A percentile compares a stretch with the other conserved stretches of the same genome.
Evolutionary conservation across 2,113 vertebrate genomes (phyloP).

Genomic region (Gnathonemus longibarbis): DNA sequence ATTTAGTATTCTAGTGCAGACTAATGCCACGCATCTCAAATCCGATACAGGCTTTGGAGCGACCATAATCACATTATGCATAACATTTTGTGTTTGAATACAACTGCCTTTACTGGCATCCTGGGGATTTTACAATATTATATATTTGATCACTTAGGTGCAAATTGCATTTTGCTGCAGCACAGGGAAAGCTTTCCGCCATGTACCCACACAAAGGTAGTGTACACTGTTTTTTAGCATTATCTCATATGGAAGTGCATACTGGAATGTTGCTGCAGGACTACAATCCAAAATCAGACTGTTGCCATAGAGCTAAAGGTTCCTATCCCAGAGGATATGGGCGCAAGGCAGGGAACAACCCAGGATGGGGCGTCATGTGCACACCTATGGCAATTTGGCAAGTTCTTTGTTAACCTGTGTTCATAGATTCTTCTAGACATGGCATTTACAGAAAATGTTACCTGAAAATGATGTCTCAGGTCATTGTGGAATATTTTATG

Average conservation of each 20-base stretch:
- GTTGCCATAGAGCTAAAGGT: neutral
- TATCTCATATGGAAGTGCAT: neutral
- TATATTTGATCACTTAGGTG: constrained; percentile 21
- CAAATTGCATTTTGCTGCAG: constrained; percentile 5
- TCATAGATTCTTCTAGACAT: neutral
- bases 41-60: constrained; percentile 7
- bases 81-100: constrained; percentile 20
- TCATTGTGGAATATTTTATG: neutral
- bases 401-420: neutral
- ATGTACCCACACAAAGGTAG: neutral
- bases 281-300: neutral
- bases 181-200: neutral
- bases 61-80: constrained; percentile 13
- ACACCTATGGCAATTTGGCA: neutral
- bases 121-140: constrained; percentile 1
- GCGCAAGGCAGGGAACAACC: neutral
- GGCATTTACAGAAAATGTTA: neutral
- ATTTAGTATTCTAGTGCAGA: neutral
- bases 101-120: constrained; percentile 15
- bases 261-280: neutral
- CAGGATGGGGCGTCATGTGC: neutral
- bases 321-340: neutral
- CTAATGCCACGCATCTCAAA: constrained; percentile 4
- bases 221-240: neutral
- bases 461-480: neutral